Evolutionary conservation across 2,888 invertebrate genomes (phyloP), one percentile per base, ranked within the genome.

Genomic region (Leptopilina drosophilae): DNA sequence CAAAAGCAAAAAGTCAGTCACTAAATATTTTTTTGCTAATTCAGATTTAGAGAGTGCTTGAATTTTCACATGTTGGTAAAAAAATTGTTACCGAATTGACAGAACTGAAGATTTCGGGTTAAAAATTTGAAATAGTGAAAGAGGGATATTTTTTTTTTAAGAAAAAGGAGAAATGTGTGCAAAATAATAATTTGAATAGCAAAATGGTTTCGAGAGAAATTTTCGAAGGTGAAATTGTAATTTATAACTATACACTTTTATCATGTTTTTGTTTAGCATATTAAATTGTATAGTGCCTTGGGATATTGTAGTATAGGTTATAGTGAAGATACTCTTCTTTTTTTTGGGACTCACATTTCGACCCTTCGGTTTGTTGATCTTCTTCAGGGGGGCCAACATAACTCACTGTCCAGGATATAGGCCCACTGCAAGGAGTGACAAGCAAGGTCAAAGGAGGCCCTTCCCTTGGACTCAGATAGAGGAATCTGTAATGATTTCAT

Each of bases 341-440:
- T 20, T 73, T 56, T 56, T 73, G 73, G 73, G 33, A 80, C 87
- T 87, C 79, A 88, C 89, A 86, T 82, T 88, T 87, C 64, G 84
- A 77, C 76, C 89, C 91, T 84, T 91, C 90, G 75, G 88, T 84
- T 82, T 89, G 88, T 82, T 87, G 88, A 83, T 87, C 87, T 81
- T 88, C 88, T 82, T 90, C 88, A 73, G 91, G 91, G 80, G 91
- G 90, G 62, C 88, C 89, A 62, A 90, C 88, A 86, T 90, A 91
- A 85, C 90, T 91, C 80, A 91, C 89, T 81, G 88, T 91, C 91
- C 91, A 91, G 64, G 89, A 88, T 84, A 91, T 91, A 49, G 90
- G 90, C 1, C 91, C 91, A 80, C 87, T 90, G 83, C 91, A 91
- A 8, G 91, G 91, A 84, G 90, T 91, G 82, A 91, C 91, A 81